Conservation (phyloP, 2,888 invertebrate genomes). For the Sphaerophoria rueppellii region DNA sequence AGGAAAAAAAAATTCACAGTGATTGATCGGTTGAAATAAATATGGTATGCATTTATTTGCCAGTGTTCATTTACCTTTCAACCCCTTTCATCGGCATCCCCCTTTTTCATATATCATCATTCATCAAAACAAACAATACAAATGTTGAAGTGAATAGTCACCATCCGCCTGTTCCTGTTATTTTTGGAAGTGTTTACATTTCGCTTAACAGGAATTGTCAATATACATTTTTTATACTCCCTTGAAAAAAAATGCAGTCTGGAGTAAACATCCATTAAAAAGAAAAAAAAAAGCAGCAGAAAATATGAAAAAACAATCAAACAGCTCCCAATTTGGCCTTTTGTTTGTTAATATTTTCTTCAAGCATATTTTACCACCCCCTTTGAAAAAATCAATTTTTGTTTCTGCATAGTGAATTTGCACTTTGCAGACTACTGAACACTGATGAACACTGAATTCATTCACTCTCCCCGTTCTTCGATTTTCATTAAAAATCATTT, state of each 20-base stretch:
- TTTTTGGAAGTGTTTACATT: conserved; percentile 1
- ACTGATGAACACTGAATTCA: not conserved
- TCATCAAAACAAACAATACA: not conserved
- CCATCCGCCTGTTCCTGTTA: not conserved
- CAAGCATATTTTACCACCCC: not conserved
- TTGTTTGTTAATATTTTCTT: not conserved
- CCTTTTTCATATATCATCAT: not conserved
- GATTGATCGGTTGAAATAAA: too few species aligned
- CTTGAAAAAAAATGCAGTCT: not conserved
- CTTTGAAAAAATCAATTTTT: conserved; percentile 9
- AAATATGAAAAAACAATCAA: too few species aligned
- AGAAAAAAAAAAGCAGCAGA: too few species aligned
- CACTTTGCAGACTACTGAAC: not conserved
- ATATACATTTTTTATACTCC: not conserved
- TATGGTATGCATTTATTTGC: not conserved
- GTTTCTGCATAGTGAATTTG: conserved; percentile 5
- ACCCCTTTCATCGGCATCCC: too few species aligned
- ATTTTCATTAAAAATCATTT: not conserved
- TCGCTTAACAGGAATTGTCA: not conserved
- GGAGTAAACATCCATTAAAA: not conserved
- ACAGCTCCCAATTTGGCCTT: not conserved
- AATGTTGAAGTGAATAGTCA: not conserved
- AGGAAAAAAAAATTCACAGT: too few species aligned
- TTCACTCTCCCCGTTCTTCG: not conserved
- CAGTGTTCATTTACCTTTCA: not conserved